Evolutionary conservation across 2,797 vertebrate genomes (phyloP), one percentile per base, ranked within the genome.

Genomic region (Catharus ustulatus): DNA sequence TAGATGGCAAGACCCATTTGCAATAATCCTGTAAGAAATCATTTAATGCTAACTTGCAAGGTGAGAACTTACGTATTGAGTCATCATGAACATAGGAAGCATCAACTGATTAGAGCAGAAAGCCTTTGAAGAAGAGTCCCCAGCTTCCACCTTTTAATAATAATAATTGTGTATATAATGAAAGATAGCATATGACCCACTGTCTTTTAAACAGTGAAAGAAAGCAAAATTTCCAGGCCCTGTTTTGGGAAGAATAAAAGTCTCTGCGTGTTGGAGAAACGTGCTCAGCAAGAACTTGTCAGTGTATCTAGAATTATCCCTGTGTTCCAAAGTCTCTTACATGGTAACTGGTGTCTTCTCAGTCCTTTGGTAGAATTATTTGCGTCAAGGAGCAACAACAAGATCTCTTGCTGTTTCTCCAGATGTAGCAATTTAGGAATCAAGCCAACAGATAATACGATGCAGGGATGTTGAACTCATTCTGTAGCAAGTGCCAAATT

Each of bases 371-470:
- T 73, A 45, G 86, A 93, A 84, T 79, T 94, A 90, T 48, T 90
- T 96, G 86, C 4, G 0, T 96, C 63, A 79, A 79, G 63, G 63
- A 92, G n/a, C 74, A 92, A 51, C 78, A 92, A 91, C 43, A 92
- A 90, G 89, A 76, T 82, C 55, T 92, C 90, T 87, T 84, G 86
- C 94, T 96, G 94, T 81, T 96, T 86, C 77, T 94, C 90, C 96
- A 96, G 92, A 93, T 96, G 90, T 69, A 90, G 67, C 63, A 66
- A 79, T 90, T 90, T 84, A 94, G 96, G 90, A 93, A 90, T 73
- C 36, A 66, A 87, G 90, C 94, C 92, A 95, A 89, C 49, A 90
- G 86, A 90, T 93, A 90, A 90, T 95, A 68, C 2, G 48, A 87
- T 48, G 78, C 78, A 84, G 81, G 74, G 71, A 90, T 84, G 81